Evolutionary conservation across 2,888 invertebrate species (phyloP), one percentile per base, ranked within the genome.

Genomic region (Catocala nupta): DNA sequence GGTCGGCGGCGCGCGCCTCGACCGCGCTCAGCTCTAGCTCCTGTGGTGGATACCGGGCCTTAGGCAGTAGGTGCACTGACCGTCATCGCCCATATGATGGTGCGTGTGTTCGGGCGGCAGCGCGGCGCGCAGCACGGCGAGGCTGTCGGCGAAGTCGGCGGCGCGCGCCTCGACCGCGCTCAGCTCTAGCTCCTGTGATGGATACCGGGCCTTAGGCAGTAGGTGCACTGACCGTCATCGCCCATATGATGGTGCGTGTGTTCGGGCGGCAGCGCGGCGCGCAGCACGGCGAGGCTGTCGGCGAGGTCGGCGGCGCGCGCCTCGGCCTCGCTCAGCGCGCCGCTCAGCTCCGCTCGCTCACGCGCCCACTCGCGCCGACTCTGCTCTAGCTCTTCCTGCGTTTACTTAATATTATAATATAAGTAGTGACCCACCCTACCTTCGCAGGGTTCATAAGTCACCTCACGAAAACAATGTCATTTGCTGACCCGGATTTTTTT

Each of bases 321-420:
- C 79, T 97, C 96, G 5, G 96, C 96, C 71, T 95, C 95, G n/a
- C 97, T 96, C 66, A 97, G 88, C 59, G 96, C 96, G 25, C 96
- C 96, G 11, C 96, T 95, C 62, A 97, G 87, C 70, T 96, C 95
- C 12, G 96, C 95, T 59, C 96, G 95, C 83, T 97, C 97, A 47
- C 96, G 95, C 53, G 97, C 96, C 78, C 96, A 96, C 10, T 96
- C 96, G 72, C 97, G 96, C 0, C 97, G 95, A 45, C 96, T 87
- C 5, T 96, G 95, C 83, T 98, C 97, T 81, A 97, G 90, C 81
- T 98, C 97, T 84, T 98, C 98, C 96, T 98, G 90, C 36, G 2
- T 25, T 25, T 25, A 25, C 25, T 25, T 25, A 25, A 25, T 25
- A 25, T 25, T 25, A 4, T 25, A 25, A 25, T 25, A 3, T 25